Evolutionary conservation across 1,140 invertebrate species (phyloP).

Genomic region (Lanistes nyassanus): DNA sequence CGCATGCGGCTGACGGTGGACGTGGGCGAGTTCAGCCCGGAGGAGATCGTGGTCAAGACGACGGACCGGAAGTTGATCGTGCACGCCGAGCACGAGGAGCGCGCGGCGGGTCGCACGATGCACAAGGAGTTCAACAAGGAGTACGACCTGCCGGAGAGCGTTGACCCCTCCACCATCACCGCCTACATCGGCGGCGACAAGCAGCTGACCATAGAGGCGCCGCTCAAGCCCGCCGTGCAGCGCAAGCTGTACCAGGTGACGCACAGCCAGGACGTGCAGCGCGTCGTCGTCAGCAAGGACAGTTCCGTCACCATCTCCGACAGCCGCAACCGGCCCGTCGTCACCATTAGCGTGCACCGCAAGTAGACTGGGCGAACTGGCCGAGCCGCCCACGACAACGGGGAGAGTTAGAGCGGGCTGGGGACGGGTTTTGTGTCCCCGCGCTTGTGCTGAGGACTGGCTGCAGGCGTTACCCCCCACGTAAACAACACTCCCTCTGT

Average conservation of each 20-base stretch:
- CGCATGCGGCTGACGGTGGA: constrained; percentile 60
- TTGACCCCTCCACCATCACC: constrained; percentile 62
- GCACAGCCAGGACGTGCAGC: constrained; percentile 57
- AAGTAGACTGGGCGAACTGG: constrained; percentile 7
- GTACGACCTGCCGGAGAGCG: constrained; percentile 64
- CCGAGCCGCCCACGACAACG: no score
- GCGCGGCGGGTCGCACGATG: constrained; percentile 57
- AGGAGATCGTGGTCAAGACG: constrained; percentile 63
- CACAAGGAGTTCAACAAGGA: constrained; percentile 66
- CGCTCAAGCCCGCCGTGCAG: constrained; percentile 53
- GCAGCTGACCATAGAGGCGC: constrained; percentile 63
- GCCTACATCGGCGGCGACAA: constrained; percentile 64
- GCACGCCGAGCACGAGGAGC: constrained; percentile 63
- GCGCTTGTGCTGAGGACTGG: no score
- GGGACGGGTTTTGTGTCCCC: no score
- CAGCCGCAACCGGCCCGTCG: constrained; percentile 52
- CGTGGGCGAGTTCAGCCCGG: constrained; percentile 61
- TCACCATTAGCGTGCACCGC: constrained; percentile 59
- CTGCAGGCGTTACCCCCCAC: no score
- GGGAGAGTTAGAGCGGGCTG: no score
- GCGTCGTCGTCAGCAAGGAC: constrained; percentile 59
- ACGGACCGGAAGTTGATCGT: constrained; percentile 63
- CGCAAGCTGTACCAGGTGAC: constrained; percentile 56
- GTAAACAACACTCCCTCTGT: no score
- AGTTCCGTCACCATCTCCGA: constrained; percentile 60